Percentiles rank a stretch among this genome's conserved stretches.
phyloP scores from a whole-genome alignment of 2,888 invertebrate genomes.

The Lomographa bimaculata region DNA sequence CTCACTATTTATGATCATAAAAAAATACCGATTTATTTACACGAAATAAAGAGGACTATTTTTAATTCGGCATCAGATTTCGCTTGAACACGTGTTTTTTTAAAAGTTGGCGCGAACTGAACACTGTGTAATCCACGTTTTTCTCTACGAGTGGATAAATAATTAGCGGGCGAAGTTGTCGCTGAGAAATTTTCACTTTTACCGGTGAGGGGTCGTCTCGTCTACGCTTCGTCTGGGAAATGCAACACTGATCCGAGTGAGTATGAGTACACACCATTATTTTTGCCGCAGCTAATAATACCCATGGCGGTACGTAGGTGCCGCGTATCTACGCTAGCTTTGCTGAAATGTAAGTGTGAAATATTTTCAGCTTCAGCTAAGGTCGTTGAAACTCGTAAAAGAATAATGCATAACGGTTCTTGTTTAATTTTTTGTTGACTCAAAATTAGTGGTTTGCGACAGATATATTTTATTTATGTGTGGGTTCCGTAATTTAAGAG shows the following conservation, averaged over 20 bases:
- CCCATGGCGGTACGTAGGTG: constrained; percentile 6
- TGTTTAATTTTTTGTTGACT: too few relatives aligned
- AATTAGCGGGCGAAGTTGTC: constrained; percentile 56
- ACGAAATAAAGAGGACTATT: constrained; percentile 48
- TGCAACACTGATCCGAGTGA: constrained; percentile 64
- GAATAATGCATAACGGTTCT: constrained; percentile 10
- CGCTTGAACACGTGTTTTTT: constrained; percentile 70
- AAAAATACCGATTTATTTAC: constrained; percentile 50
- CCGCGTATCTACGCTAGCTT: constrained; percentile 3
- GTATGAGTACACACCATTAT: constrained; percentile 41
- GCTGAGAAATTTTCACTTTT: constrained; percentile 77
- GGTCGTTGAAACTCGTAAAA: constrained; percentile 11
- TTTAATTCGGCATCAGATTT: constrained; percentile 48
- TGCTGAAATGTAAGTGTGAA: constrained; percentile 5
- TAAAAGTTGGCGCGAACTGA: constrained; percentile 71
- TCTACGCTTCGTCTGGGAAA: constrained; percentile 62
- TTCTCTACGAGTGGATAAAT: constrained; percentile 73
- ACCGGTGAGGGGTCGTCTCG: constrained; percentile 61
- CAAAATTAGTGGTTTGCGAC: too few relatives aligned
- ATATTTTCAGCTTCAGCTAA: constrained; percentile 10
- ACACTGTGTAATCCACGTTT: constrained; percentile 70
- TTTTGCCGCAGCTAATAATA: constrained; percentile 25
- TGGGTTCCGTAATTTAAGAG: too few relatives aligned
- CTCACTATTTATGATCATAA: constrained; percentile 26
- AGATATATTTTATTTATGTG: too few relatives aligned